Evolutionary conservation across 2,888 invertebrate genomes (phyloP).

Genomic region (Hirtodrosophila histrioides): DNA sequence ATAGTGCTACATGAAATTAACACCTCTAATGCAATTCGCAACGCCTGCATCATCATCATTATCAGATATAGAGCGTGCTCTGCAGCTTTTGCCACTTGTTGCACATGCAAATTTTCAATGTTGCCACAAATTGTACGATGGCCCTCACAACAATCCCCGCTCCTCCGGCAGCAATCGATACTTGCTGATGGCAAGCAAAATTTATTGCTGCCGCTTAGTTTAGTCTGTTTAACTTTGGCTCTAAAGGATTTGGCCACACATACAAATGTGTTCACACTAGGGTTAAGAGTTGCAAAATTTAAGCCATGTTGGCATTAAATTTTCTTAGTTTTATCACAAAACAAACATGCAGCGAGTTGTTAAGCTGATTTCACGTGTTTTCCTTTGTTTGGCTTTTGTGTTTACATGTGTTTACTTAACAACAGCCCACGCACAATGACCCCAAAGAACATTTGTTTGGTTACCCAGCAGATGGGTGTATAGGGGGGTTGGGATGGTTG

Average conservation of each 20-base stretch:
- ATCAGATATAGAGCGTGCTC: slow-evolving; percentile 11
- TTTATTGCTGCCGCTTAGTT: slow-evolving; percentile 47
- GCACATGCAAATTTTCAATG: slow-evolving; percentile 42
- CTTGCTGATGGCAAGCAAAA: slow-evolving; percentile 32
- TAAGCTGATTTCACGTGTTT: slow-evolving; percentile 69
- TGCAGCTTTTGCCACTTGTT: slow-evolving; percentile 37
- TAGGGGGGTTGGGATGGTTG: too few species aligned
- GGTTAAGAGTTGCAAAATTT: slow-evolving; percentile 37
- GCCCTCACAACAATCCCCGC: too few species aligned
- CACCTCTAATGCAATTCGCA: slow-evolving; percentile 62
- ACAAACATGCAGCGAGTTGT: slow-evolving; percentile 63
- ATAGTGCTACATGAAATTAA: slow-evolving; percentile 56
- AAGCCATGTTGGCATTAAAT: slow-evolving; percentile 52
- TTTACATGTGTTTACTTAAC: slow-evolving; percentile 65
- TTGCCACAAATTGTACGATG: not conserved
- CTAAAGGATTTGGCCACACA: not conserved
- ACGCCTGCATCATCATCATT: slow-evolving; percentile 15
- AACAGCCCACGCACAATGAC: slow-evolving; percentile 45
- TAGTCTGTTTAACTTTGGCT: slow-evolving; percentile 20
- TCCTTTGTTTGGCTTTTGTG: slow-evolving; percentile 44
- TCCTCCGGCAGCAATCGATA: slow-evolving; percentile 41
- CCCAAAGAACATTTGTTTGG: slow-evolving; percentile 70
- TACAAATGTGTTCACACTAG: slow-evolving; percentile 14
- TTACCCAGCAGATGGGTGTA: slow-evolving; percentile 30
- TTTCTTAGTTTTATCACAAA: slow-evolving; percentile 48